Conservation (phyloP, 2,888 invertebrate genomes). For the Axea sp. region DNA sequence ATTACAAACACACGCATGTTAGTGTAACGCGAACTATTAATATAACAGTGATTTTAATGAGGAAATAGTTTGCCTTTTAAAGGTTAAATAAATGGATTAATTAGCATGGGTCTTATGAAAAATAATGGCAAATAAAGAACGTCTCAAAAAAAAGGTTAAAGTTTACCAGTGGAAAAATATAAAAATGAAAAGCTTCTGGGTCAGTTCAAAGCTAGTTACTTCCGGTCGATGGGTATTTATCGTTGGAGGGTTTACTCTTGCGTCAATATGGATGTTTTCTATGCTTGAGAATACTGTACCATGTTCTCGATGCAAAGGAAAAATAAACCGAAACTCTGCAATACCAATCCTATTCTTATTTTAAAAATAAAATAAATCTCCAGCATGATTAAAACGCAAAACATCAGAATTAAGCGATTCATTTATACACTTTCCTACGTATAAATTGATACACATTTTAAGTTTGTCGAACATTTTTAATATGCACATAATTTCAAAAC, state of each 20-base stretch:
- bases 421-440: too few species aligned
- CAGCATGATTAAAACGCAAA: too few species aligned
- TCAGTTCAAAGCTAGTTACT: slow-evolving; percentile 51
- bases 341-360: neutral
- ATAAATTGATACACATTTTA: too few species aligned
- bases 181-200: slow-evolving; percentile 46
- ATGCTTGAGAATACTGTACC: slow-evolving; percentile 19
- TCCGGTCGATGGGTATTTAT: slow-evolving; percentile 60
- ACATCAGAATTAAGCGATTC: too few species aligned
- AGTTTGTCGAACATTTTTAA: too few species aligned
- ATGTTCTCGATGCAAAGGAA: slow-evolving; percentile 40
- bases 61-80: too few species aligned
- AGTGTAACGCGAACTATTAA: too few species aligned
- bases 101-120: slow-evolving; percentile 11
- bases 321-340: neutral
- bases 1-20: too few species aligned
- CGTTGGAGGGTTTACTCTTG: slow-evolving; percentile 47
- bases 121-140: slow-evolving; percentile 19
- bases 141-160: slow-evolving; percentile 13
- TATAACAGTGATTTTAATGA: too few species aligned
- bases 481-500: too few species aligned
- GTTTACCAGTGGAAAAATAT: slow-evolving; percentile 23
- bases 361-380: too few species aligned
- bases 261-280: slow-evolving; percentile 48
- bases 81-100: slow-evolving; percentile 13